Base-by-base conservation (phyloP, 2,797 vertebrate species). In the Liparis tanakae region DNA sequence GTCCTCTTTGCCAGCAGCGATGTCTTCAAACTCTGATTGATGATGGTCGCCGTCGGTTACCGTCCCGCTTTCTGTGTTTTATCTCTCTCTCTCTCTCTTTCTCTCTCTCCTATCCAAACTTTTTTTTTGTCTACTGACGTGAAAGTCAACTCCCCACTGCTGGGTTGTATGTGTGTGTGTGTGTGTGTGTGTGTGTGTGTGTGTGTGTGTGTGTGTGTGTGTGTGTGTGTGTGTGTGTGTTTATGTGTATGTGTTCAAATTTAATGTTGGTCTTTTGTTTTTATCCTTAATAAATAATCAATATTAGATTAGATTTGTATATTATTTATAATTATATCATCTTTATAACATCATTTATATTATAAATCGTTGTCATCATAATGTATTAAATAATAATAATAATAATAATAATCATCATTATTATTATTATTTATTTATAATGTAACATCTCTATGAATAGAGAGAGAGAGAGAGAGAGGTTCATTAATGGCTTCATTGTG, bases 1-100 rank as follows among this genome's bases (percentile, higher is more conserved):
- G 85, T 87, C 82, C 86, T 89, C 89, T 93, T 93, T 93, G 90
- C 91, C 91, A 90, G 78, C 88, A 93, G 91, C 89, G 82, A 91
- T 89, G 88, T 92, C 90, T 90, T 91, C 88, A 92, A 89, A 92
- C 88, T 83, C 88, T 93, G 89, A 93, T 92, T 92, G 91, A 93
- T 93, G 91, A 90, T 71, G 85, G 86, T 87, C 82, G 90, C 91
- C 88, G 68, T 86, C 75, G 88, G 91, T 92, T 88, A 89, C 74
- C 72, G 77, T 91, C 91, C 90, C 83, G 90, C 88, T 91, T 93
- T 90, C 88, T 85, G 87, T 88, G n/a, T 93, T 90, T 87, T 87
- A 88, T 84, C n/a, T n/a, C n/a, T n/a, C 33, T 10, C 39, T 25
- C 20, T 53, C 50, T 22, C 50, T 53, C 51, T 25, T 1, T 57